Evolutionary conservation across 2,888 invertebrate genomes (phyloP).

Genomic region (Saturnia pavonia): DNA sequence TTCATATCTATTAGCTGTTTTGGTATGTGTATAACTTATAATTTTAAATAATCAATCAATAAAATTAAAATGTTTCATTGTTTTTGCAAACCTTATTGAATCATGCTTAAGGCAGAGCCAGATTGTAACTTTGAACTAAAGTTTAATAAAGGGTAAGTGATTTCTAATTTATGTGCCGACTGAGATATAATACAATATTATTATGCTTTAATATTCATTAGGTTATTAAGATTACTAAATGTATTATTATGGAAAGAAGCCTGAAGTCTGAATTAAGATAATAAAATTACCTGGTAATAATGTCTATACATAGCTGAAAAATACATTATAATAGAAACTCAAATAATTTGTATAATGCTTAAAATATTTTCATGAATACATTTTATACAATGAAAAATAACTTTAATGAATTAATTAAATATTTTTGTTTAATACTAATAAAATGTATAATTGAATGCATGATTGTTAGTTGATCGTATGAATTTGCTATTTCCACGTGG

Average conservation of each 20-base stretch:
- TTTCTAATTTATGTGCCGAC: constrained; percentile 67
- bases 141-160: constrained; percentile 54
- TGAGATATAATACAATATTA: constrained; percentile 52
- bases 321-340: background rate
- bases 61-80: constrained; percentile 10
- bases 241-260: background rate
- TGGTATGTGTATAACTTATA: background rate
- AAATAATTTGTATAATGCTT: background rate
- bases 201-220: background rate
- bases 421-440: background rate
- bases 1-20: too few relatives aligned
- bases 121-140: constrained; percentile 56
- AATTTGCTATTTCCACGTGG: constrained; percentile 54
- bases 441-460: background rate
- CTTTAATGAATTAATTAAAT: background rate
- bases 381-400: background rate
- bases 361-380: background rate
- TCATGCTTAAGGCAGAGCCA: constrained; percentile 53
- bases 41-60: background rate
- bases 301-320: background rate
- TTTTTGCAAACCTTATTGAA: constrained; percentile 66
- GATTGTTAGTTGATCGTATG: constrained; percentile 29
- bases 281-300: background rate
- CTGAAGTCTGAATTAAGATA: background rate
- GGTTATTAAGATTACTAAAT: background rate